phyloP scores from a whole-genome alignment of 64 coral and sea anemone species.

The Porites lutea region DNA sequence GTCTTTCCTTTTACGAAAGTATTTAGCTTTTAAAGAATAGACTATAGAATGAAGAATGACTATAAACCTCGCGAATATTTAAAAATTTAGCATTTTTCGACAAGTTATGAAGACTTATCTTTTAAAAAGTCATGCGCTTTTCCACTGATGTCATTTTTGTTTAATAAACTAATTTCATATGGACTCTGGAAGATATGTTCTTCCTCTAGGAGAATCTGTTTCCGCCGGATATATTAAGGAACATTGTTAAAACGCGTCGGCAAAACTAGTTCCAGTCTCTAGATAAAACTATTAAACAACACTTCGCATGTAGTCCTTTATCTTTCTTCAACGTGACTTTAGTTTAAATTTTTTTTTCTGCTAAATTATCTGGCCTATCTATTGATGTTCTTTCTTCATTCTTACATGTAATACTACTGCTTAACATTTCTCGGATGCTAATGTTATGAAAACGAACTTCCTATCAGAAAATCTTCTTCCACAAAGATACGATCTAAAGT shows the following conservation, averaged over 20 bases:
- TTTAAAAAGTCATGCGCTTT: neutral
- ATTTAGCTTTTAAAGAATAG: too few species aligned
- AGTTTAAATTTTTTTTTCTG: too few species aligned
- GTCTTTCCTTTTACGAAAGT: too few species aligned
- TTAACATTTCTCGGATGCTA: constrained; percentile 35
- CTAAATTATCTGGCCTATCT: too few species aligned
- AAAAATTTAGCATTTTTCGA: too few species aligned
- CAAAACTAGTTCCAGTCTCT: neutral
- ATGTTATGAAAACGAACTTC: constrained; percentile 26
- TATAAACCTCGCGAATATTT: too few species aligned
- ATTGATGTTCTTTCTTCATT: neutral
- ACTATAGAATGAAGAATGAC: too few species aligned
- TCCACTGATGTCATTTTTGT: neutral
- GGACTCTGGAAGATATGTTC: neutral
- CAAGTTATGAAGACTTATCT: neutral
- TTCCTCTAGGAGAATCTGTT: neutral
- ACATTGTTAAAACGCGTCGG: too few species aligned
- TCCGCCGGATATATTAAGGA: neutral
- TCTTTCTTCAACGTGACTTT: too few species aligned
- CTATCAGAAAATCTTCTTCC: constrained; percentile 4
- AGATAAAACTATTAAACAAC: neutral
- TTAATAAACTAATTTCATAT: neutral
- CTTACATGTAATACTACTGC: neutral
- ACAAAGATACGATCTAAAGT: constrained; percentile 16
- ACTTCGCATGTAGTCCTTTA: too few species aligned